Evolutionary conservation across 1,140 invertebrate genomes (phyloP).

Genomic region (Camponotus floridanus): DNA sequence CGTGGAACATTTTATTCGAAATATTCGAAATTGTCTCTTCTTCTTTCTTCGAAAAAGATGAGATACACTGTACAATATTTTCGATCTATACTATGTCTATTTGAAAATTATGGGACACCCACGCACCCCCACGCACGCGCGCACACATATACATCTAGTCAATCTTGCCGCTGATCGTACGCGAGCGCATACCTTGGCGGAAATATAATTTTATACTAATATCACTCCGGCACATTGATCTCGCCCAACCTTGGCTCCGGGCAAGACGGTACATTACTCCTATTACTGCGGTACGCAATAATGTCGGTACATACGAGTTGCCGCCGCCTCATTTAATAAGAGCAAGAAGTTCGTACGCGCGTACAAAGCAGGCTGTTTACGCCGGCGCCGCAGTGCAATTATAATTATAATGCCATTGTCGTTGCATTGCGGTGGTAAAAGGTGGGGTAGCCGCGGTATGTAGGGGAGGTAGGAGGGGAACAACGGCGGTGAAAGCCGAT

Average conservation of each 20-base stretch:
- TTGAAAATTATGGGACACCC: background rate
- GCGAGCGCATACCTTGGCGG: background rate
- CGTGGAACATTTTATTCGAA: too few species aligned
- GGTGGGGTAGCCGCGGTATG: slow-evolving; percentile 25
- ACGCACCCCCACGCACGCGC: background rate
- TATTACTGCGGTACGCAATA: slow-evolving; percentile 68
- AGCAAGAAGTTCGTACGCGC: slow-evolving; percentile 68
- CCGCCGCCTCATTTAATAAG: slow-evolving; percentile 72
- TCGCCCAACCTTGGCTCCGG: slow-evolving; percentile 48
- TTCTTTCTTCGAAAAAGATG: background rate
- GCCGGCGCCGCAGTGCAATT: slow-evolving; percentile 67
- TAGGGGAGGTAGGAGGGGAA: background rate
- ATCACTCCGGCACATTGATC: slow-evolving; percentile 51
- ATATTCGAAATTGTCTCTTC: background rate
- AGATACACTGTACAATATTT: background rate
- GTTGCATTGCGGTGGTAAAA: slow-evolving; percentile 55
- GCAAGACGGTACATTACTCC: slow-evolving; percentile 62
- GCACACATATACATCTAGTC: too few species aligned
- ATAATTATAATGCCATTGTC: slow-evolving; percentile 78
- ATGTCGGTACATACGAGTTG: slow-evolving; percentile 61
- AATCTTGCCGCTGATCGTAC: background rate
- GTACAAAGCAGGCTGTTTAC: slow-evolving; percentile 74
- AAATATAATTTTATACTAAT: slow-evolving; percentile 59
- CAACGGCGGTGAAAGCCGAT: slow-evolving; percentile 65
- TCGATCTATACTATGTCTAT: background rate